Conservation (phyloP, 1,140 invertebrate species). For the Camponotus floridanus region DNA sequence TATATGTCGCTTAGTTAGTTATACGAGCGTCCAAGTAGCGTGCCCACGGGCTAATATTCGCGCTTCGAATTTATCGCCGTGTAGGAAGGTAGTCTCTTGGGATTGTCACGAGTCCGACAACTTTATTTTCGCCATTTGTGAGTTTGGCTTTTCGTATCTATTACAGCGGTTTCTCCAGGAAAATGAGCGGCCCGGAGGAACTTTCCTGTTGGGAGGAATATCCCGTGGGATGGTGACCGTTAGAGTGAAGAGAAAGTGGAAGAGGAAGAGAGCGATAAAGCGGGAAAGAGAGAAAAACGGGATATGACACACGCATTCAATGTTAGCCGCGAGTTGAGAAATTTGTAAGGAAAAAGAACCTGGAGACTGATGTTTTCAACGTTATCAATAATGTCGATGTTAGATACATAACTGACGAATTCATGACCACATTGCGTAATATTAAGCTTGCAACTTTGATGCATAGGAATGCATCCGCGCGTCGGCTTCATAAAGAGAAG, state of each 20-base stretch:
- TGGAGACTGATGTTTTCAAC: conserved; percentile 49
- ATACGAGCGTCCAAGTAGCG: neutral
- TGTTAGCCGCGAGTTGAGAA: neutral
- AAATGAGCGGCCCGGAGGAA: conserved; percentile 69
- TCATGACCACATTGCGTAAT: conserved; percentile 54
- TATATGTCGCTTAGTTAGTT: neutral
- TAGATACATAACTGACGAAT: conserved; percentile 66
- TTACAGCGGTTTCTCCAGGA: conserved; percentile 63
- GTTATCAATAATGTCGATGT: neutral
- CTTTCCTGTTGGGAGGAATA: conserved; percentile 43
- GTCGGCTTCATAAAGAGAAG: conserved; percentile 40
- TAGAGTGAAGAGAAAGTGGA: neutral
- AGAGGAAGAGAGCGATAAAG: neutral
- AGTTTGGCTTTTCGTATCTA: conserved; percentile 76
- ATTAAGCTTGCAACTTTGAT: conserved; percentile 60
- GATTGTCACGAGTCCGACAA: conserved; percentile 61
- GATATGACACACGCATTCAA: neutral
- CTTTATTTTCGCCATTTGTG: conserved; percentile 70
- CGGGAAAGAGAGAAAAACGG: neutral
- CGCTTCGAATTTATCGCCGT: conserved; percentile 69
- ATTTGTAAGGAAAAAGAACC: conserved; percentile 35
- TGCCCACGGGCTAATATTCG: conserved; percentile 65
- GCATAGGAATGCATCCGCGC: conserved; percentile 15
- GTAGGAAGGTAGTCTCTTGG: conserved; percentile 13
- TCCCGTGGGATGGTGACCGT: conserved; percentile 20